A percentile compares a stretch with the other conserved stretches of the same genome.
These are phyloP conservation scores for Seira sanloemensis DNA, from an alignment of 2,888 invertebrate species.

Conservation along the genomic window DNA sequence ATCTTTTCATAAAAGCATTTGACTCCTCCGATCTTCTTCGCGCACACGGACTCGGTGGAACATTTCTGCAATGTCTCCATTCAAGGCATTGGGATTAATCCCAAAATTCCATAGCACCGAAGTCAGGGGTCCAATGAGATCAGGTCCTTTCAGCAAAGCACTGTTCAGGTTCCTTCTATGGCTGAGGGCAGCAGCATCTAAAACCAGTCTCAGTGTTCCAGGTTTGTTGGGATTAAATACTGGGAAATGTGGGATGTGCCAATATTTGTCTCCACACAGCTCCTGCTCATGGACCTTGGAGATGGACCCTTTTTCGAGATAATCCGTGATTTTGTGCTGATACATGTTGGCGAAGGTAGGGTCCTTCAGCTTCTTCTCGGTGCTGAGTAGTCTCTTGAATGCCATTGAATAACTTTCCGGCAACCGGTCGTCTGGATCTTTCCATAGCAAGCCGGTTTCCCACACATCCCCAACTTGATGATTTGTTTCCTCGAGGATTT, in stretches of 20 bases:
- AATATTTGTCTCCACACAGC: not conserved
- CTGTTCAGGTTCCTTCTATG: slow-evolving; percentile 50
- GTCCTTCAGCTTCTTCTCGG: slow-evolving; percentile 43
- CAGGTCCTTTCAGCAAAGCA: slow-evolving; percentile 40
- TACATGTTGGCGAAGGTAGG: slow-evolving; percentile 38
- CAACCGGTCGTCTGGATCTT: not conserved
- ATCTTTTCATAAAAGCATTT: slow-evolving; percentile 54
- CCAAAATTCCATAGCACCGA: slow-evolving; percentile 35
- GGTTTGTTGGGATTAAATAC: slow-evolving; percentile 48
- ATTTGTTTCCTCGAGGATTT: not conserved
- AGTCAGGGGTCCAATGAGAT: slow-evolving; percentile 23
- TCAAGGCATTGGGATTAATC: slow-evolving; percentile 21
- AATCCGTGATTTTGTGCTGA: slow-evolving; percentile 45
- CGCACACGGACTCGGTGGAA: slow-evolving; percentile 44
- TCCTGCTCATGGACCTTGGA: slow-evolving; percentile 35
- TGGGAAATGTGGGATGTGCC: slow-evolving; percentile 62
- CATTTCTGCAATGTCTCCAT: slow-evolving; percentile 61
- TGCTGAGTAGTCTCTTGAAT: not conserved
- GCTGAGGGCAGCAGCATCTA: slow-evolving; percentile 53
- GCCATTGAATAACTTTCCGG: slow-evolving; percentile 17
- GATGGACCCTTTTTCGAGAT: slow-evolving; percentile 57
- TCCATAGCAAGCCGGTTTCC: slow-evolving; percentile 66
- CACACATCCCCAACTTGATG: slow-evolving; percentile 29
- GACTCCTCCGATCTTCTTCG: slow-evolving; percentile 27
- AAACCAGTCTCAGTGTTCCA: slow-evolving; percentile 56